Evolutionary conservation across 2,113 vertebrate genomes (phyloP), one percentile per base, ranked within the genome.

Genomic region (Labrus mixtus): DNA sequence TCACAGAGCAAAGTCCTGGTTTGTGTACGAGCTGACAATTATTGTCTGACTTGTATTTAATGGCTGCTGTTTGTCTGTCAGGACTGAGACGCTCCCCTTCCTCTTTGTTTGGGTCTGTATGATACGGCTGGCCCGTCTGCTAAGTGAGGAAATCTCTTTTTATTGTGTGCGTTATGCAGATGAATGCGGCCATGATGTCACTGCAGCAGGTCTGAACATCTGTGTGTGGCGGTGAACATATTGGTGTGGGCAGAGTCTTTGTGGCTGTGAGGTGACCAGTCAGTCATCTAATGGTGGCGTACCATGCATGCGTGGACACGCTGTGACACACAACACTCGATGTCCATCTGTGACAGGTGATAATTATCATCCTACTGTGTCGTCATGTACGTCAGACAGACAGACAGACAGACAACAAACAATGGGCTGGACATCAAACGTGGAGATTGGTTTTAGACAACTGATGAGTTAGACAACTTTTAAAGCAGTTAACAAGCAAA

Each of bases 351-450:
- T 79, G 83, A 85, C 89, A 90, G 81, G 84, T 90, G 79, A 78
- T 90, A 71, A 90, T 93, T 90, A 88, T 73, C 83, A 59, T 60
- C 80, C 69, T 59, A 62, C 59, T 19, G 23, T 37, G 50, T 71
- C 45, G 55, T 74, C 59, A 33, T 59, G 81, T 60, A 39, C 48
- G 60, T 41, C 54, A 73, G 43, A 22, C 43, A 15, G 11, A 65
- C 54, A 73, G 43, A 22, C 43, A 15, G 11, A 65, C 73, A 37
- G 73, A 71, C 65, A 48, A 53, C 68, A 62, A 54, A 79, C 73
- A 81, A 86, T 62, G 37, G 43, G 57, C 50, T 39, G 23, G 55
- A 74, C 20, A 19, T 39, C 16, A 22, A 62, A 5, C 8, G 7
- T 73, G 16, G 61, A 57, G 23, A 54, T 58, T n/a, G n/a, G n/a